These are phyloP conservation scores for Ischnus inquisitorius DNA, from an alignment of 2,888 invertebrate species.

Conservation along the genomic window DNA sequence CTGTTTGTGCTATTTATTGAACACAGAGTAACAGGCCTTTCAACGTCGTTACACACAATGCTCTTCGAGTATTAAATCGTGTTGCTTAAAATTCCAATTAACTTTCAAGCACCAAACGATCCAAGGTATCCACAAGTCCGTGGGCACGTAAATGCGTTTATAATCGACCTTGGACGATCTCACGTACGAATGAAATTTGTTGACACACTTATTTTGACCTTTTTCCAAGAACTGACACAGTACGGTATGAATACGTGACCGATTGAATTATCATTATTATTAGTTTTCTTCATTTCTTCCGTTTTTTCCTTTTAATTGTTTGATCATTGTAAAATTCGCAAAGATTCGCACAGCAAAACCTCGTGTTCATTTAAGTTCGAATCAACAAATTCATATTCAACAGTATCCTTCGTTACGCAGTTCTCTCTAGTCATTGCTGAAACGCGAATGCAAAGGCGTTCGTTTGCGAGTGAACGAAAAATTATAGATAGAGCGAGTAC, in stretches of 20 bases:
- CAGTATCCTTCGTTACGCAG: constrained; percentile 32
- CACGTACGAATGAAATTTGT: constrained; percentile 27
- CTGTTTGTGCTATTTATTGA: constrained; percentile 68
- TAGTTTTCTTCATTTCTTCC: no score
- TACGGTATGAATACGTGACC: constrained; percentile 52
- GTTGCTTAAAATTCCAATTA: constrained; percentile 55
- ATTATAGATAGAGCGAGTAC: constrained; percentile 14
- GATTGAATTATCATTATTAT: constrained; percentile 48
- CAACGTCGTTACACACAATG: constrained; percentile 55
- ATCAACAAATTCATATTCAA: constrained; percentile 48
- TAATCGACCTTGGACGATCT: constrained; percentile 16
- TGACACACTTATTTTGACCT: constrained; percentile 44
- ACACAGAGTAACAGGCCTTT: constrained; percentile 60
- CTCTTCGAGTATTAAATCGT: constrained; percentile 44
- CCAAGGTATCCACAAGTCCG: constrained; percentile 42
- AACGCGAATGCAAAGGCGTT: constrained; percentile 34
- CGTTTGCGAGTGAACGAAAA: constrained; percentile 29
- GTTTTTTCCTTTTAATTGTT: neutral
- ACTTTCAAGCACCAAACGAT: constrained; percentile 59
- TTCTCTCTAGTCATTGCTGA: neutral
- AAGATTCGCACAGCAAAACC: constrained; percentile 42
- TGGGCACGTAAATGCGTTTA: constrained; percentile 15
- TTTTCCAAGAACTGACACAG: constrained; percentile 16
- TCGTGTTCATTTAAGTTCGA: constrained; percentile 32
- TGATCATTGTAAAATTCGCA: constrained; percentile 46